Percentiles rank a stretch among this genome's conserved stretches.
These are phyloP conservation scores for Charanyca ferruginea DNA, from an alignment of 2,888 invertebrate species.

Conservation along the genomic window DNA sequence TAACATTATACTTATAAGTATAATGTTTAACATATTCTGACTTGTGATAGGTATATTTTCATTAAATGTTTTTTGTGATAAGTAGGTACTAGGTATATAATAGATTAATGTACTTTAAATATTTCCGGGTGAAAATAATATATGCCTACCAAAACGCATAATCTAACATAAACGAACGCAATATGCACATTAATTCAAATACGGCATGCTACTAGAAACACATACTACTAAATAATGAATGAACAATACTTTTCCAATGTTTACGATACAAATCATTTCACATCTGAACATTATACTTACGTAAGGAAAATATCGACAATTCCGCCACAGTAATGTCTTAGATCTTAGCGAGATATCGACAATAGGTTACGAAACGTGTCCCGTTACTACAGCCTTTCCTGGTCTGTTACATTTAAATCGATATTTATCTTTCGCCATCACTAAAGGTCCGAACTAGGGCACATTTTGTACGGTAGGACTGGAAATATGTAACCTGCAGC, in stretches of 20 bases:
- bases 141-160: slow-evolving; percentile 19
- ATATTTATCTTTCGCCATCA: slow-evolving; percentile 58
- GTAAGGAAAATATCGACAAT: slow-evolving; percentile 64
- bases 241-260: slow-evolving; percentile 24
- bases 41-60: too few relatives aligned
- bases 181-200: slow-evolving; percentile 42
- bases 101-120: background rate
- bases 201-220: slow-evolving; percentile 8
- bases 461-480: slow-evolving; percentile 37
- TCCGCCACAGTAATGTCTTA: slow-evolving; percentile 59
- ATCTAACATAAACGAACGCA: slow-evolving; percentile 23
- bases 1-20: too few relatives aligned
- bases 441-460: slow-evolving; percentile 47
- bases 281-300: slow-evolving; percentile 54
- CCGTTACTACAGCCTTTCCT: slow-evolving; percentile 72
- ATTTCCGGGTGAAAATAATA: slow-evolving; percentile 46
- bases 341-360: slow-evolving; percentile 64
- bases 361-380: slow-evolving; percentile 72
- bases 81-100: too few relatives aligned
- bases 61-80: too few relatives aligned
- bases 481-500: slow-evolving; percentile 52
- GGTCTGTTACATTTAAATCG: slow-evolving; percentile 69
- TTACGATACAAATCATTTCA: slow-evolving; percentile 29
- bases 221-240: slow-evolving; percentile 29
- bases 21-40: too few relatives aligned